Evolutionary conservation across 2,113 vertebrate genomes (phyloP).

Genomic region (Protobothrops flavoviridis): DNA sequence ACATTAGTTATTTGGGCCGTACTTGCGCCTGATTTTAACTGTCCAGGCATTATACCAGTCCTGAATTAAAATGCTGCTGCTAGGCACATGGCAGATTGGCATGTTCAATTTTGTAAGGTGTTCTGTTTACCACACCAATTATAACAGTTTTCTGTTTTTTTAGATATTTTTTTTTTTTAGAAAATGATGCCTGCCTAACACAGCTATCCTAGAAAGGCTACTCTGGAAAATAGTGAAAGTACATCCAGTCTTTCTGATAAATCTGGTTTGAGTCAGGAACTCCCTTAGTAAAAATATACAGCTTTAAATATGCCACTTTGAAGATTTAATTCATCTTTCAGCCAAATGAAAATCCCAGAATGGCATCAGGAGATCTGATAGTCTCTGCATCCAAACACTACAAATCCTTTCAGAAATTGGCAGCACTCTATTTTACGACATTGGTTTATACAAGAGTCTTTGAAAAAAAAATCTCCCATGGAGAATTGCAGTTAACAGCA

Average conservation of each 20-base stretch:
- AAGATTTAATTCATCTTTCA: rapidly evolving
- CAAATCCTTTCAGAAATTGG: not conserved
- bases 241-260: not conserved
- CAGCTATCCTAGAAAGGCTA: not conserved
- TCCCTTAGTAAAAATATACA: not conserved
- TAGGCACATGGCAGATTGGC: not conserved
- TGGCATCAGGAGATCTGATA: not conserved
- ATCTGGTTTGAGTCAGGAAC: not conserved
- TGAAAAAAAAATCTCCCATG: conserved; percentile 9
- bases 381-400: conserved; percentile 25
- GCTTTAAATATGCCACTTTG: not conserved
- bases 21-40: not conserved
- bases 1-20: not conserved
- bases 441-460: conserved; percentile 13
- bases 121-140: not conserved
- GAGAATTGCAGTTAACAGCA: not conserved
- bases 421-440: not conserved
- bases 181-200: not conserved
- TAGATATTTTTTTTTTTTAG: not conserved
- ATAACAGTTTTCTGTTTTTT: not conserved
- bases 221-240: not conserved
- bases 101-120: no score
- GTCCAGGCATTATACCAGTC: not conserved
- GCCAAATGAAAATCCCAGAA: not conserved
- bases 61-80: not conserved